These are phyloP conservation scores for Drosophila fungiperda DNA, from an alignment of 2,888 invertebrate genomes.

Conservation along the genomic window DNA sequence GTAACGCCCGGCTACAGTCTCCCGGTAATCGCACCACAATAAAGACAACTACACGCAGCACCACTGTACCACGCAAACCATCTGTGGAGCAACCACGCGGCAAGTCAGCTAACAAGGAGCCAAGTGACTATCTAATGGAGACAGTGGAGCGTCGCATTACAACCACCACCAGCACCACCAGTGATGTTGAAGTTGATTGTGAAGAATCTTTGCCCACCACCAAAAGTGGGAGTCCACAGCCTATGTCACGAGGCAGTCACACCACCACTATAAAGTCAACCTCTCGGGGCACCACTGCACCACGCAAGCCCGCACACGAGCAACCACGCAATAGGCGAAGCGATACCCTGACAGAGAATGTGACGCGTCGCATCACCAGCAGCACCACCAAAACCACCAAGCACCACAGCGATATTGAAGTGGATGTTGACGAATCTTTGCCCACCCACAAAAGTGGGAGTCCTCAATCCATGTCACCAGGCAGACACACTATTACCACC, in stretches of 20 bases:
- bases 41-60: conserved; percentile 30
- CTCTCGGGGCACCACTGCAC: conserved; percentile 1
- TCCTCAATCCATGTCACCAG: conserved; percentile 33
- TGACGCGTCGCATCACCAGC: conserved; percentile 9
- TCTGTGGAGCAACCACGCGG: conserved; percentile 13
- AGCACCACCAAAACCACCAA: conserved; percentile 15
- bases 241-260: conserved; percentile 10
- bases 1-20: conserved; percentile 19
- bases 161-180: conserved; percentile 11
- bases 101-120: conserved; percentile 9
- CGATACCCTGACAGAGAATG: background rate
- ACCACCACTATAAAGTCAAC: conserved; percentile 6
- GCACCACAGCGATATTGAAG: conserved; percentile 21
- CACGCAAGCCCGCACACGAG: conserved; percentile 15
- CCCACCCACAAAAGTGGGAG: background rate
- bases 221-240: conserved; percentile 16
- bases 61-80: conserved; percentile 22
- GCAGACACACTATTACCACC: conserved; percentile 44
- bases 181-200: conserved; percentile 46
- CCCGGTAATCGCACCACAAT: conserved; percentile 51
- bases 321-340: background rate
- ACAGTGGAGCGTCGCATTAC: conserved; percentile 17
- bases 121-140: conserved; percentile 6
- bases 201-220: conserved; percentile 39
- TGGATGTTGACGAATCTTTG: conserved; percentile 17